A percentile compares a stretch with the other conserved stretches of the same genome.
Conservation (phyloP, 2,888 invertebrate species). For the Galerucella nymphaeae region DNA sequence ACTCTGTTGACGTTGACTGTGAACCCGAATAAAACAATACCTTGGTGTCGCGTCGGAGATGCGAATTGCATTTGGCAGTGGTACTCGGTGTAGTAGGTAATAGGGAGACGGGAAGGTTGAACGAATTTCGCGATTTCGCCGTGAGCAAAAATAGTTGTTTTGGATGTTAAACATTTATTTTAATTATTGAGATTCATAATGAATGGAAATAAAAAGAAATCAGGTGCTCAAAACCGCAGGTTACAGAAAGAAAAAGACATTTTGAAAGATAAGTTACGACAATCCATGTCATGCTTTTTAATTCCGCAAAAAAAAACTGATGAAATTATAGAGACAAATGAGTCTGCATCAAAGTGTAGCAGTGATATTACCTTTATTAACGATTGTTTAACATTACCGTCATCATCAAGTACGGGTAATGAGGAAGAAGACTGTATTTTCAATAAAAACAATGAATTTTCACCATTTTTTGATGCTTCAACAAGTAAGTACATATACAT, state of each 20-base stretch:
- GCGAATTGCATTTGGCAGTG: no score
- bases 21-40: no score
- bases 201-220: no score
- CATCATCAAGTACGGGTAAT: slow-evolving; percentile 4
- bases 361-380: background rate
- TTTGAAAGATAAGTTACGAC: background rate
- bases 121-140: background rate
- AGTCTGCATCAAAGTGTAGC: slow-evolving; percentile 4
- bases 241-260: no score
- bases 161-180: background rate
- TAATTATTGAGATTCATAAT: no score
- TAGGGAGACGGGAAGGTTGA: no score
- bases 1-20: no score
- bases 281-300: slow-evolving; percentile 4
- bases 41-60: background rate
- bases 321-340: slow-evolving; percentile 4
- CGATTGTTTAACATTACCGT: background rate
- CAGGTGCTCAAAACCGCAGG: no score
- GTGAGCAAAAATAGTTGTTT: background rate
- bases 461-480: slow-evolving; percentile 1
- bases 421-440: slow-evolving; percentile 4
- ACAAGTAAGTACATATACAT: slow-evolving; percentile 4
- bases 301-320: no score
- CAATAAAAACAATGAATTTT: background rate
- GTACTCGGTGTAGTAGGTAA: no score